Percentiles rank a stretch among this genome's conserved stretches.
Evolutionary conservation across 2,888 invertebrate genomes (phyloP).

Genomic region (Xanthorhoe designata): DNA sequence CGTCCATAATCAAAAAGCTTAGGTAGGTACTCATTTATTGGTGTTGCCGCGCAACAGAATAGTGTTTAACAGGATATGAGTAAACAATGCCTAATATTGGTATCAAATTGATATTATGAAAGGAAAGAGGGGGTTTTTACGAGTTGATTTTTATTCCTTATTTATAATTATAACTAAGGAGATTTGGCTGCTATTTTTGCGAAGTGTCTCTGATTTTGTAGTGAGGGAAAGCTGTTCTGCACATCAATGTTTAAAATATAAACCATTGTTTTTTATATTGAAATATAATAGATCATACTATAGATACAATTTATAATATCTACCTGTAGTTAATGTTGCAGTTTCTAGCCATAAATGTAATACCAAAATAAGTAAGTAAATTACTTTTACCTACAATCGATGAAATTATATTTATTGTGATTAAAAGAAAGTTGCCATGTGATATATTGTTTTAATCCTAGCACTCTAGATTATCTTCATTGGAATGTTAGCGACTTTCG

Average conservation of each 20-base stretch:
- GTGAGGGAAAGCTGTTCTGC: background rate
- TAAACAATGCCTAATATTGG: background rate
- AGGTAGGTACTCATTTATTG: background rate
- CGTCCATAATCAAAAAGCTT: background rate
- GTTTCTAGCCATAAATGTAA: conserved; percentile 2
- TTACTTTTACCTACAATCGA: conserved; percentile 4
- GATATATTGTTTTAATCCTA: conserved; percentile 16
- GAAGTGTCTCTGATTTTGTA: background rate
- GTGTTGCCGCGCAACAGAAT: background rate
- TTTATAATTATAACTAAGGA: too few species aligned
- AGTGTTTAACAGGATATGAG: background rate
- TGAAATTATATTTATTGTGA: conserved; percentile 20
- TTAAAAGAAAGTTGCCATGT: conserved; percentile 25
- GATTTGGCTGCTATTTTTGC: background rate
- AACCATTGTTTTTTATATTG: conserved; percentile 1
- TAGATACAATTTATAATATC: background rate
- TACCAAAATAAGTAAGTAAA: background rate
- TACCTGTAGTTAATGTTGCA: background rate
- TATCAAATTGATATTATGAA: background rate
- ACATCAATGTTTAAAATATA: background rate
- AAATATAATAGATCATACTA: background rate
- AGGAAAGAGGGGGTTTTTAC: background rate
- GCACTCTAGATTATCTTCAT: background rate
- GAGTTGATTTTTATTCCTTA: background rate
- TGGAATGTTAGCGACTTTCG: conserved; percentile 20